phyloP scores from a whole-genome alignment of 2,797 vertebrate species.

The Catamblyrhynchus diadema region DNA sequence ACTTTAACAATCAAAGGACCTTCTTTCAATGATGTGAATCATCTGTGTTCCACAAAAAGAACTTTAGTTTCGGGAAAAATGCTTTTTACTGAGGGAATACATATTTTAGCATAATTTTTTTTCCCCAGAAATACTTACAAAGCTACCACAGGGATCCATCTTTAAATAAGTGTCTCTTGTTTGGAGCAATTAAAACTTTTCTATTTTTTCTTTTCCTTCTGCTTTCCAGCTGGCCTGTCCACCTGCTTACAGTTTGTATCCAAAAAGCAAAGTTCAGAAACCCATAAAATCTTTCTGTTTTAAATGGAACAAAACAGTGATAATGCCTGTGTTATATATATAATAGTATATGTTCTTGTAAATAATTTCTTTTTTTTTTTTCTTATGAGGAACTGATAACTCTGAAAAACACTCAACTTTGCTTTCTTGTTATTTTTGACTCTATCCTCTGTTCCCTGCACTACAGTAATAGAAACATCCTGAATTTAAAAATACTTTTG shows the following conservation, averaged over 20 bases:
- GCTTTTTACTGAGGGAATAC: not conserved
- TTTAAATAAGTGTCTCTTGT: not conserved
- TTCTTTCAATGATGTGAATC: not conserved
- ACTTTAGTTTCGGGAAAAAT: not conserved
- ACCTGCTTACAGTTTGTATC: not conserved
- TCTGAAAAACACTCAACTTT: not conserved
- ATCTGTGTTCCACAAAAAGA: not conserved
- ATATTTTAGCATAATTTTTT: not conserved
- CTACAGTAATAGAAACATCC: not conserved
- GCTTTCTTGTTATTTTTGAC: not conserved
- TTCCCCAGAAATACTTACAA: not conserved
- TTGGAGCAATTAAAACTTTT: not conserved
- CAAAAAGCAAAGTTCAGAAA: not conserved
- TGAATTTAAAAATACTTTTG: not conserved
- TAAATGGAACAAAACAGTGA: not conserved
- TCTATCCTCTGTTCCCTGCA: not conserved
- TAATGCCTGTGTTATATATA: not conserved
- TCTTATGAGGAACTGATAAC: not conserved
- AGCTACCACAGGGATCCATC: not conserved
- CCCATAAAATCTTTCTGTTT: not conserved
- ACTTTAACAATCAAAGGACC: not conserved
- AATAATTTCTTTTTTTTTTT: not conserved
- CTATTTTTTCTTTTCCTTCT: not conserved
- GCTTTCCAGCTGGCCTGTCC: conserved; percentile 3
- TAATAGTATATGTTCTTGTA: rapidly evolving